Percentiles rank a stretch among this genome's conserved stretches.
phyloP scores from a whole-genome alignment of 2,888 invertebrate species.

The Chalcis sispes region DNA sequence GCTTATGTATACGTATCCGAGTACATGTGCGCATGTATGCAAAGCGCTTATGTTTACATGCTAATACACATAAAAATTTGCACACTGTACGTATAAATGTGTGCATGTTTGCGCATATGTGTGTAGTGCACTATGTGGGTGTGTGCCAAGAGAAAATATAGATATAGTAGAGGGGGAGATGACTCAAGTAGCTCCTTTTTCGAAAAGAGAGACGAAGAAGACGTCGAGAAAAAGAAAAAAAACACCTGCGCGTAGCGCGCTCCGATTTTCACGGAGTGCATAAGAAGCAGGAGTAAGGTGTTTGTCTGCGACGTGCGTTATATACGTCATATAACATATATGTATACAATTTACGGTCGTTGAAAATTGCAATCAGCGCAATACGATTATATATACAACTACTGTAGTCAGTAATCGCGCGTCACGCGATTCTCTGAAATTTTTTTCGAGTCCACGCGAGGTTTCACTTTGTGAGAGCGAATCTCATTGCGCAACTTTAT shows the following conservation, averaged over 20 bases:
- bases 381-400: no score
- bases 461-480: no score
- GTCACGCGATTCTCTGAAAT: no score
- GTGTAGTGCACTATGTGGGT: not conserved
- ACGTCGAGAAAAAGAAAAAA: constrained; percentile 5
- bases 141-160: not conserved
- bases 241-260: constrained; percentile 35
- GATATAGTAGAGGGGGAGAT: no score
- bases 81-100: not conserved
- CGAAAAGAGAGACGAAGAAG: constrained; percentile 4
- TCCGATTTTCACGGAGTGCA: constrained; percentile 34
- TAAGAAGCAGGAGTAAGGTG: constrained; percentile 25
- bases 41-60: not conserved
- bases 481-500: no score
- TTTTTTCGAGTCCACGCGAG: no score
- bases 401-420: no score
- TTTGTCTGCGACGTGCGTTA: not conserved
- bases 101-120: not conserved
- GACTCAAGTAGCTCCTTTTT: constrained; percentile 18
- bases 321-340: no score
- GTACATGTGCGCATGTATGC: not conserved
- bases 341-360: no score
- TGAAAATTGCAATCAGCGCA: no score
- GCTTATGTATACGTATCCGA: not conserved
- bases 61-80: not conserved